Evolutionary conservation across 1,140 invertebrate genomes (phyloP), one percentile per base, ranked within the genome.

Genomic region (Apis cerana): DNA sequence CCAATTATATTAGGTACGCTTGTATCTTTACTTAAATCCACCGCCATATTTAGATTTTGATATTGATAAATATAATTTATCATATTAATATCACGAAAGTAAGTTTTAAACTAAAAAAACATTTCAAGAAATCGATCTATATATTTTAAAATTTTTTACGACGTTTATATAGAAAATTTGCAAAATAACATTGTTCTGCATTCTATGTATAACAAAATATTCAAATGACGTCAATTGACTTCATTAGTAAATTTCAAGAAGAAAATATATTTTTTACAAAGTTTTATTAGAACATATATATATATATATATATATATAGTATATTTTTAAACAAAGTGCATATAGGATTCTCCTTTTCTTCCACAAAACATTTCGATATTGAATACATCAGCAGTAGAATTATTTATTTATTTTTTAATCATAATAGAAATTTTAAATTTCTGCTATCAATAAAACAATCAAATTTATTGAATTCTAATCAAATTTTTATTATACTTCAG

Each of bases 261-360:
- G 70, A 82, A 76, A 82, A 82, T 69, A 82, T 76, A 43, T 69
- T 61, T 64, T 50, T 52, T n/a, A 19, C 48, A 75, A 68, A 43
- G 43, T 52, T 27, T 67, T 65, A 67, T 65, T 67, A 64, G 56
- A 75, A 43, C 7, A 43, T 43, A 43, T 43, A 43, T 2, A 43
- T 43, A 43, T 43, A 43, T 23, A 43, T 43, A 43, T 43, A 43
- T 2, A 43, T 43, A 43, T 43, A 43, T 23, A 75, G 54, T 54
- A 59, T 54, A 54, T 67, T 67, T 58, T 17, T 56, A 2, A 52
- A 33, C 62, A 52, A 67, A 75, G 21, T 15, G 43, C 52, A 56
- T 54, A 33, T 33, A 48, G 13, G 11, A 15, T 50, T 59, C 52
- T 62, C 17, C 19, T 21, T 58, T 27, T 43, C 33, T 23, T 56